Percentiles rank a stretch among this genome's conserved stretches.
Evolutionary conservation across 2,797 vertebrate genomes (phyloP).

Genomic region (Sebastes steindachneri): DNA sequence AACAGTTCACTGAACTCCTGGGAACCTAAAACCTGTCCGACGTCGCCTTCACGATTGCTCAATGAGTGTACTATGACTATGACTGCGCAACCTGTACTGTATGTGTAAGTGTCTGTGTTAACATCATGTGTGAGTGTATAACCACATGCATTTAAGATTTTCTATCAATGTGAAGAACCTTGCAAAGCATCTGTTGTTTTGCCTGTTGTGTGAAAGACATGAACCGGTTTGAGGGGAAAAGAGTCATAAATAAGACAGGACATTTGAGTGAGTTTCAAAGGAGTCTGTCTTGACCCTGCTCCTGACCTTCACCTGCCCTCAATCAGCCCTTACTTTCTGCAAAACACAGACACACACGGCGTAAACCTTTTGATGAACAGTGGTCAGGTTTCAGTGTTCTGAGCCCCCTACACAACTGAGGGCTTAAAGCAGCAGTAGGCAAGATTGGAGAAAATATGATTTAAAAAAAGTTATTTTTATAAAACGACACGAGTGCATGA

Average conservation of each 20-base stretch:
- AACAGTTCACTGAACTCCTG: slow-evolving; percentile 69
- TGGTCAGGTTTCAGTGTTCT: background rate
- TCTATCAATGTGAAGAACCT: background rate
- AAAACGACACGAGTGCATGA: too few species aligned
- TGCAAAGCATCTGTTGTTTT: background rate
- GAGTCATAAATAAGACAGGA: slow-evolving; percentile 38
- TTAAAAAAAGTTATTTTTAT: too few species aligned
- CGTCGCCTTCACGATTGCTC: slow-evolving; percentile 71
- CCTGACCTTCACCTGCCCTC: slow-evolving; percentile 32
- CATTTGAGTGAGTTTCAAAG: background rate
- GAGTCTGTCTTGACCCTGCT: slow-evolving; percentile 9
- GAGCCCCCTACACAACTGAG: background rate
- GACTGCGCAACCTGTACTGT: background rate
- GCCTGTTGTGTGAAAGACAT: background rate
- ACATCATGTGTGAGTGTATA: background rate
- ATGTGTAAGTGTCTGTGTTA: slow-evolving; percentile 1
- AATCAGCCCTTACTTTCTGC: background rate
- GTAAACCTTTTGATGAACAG: background rate
- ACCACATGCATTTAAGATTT: background rate
- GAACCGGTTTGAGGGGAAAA: background rate
- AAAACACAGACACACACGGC: background rate
- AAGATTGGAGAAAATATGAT: too few species aligned
- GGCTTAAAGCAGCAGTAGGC: background rate
- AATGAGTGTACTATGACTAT: slow-evolving; percentile 47
- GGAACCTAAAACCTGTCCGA: slow-evolving; percentile 82